Evolutionary conservation across 2,888 invertebrate genomes (phyloP).

Genomic region (Patella pellucida): DNA sequence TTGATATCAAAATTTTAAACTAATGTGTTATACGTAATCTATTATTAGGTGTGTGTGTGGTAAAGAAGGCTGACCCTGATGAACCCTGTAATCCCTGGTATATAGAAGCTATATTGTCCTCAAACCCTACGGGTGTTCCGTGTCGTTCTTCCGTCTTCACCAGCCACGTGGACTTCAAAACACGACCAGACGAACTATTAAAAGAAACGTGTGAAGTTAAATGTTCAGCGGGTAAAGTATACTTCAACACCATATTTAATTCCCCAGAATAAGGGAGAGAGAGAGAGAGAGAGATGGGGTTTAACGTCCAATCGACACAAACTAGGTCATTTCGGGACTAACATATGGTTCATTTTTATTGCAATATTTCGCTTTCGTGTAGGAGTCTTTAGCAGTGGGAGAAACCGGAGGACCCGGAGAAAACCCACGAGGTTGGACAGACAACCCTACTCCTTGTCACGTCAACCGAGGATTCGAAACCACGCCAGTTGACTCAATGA

Average conservation of each 20-base stretch:
- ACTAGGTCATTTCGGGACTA: too few relatives aligned
- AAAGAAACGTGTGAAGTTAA: constrained; percentile 12
- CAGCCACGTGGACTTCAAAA: neutral
- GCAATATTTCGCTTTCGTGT: too few relatives aligned
- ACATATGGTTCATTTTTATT: too few relatives aligned
- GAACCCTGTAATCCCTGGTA: constrained; percentile 12
- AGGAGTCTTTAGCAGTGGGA: too few relatives aligned
- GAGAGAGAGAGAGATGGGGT: too few relatives aligned
- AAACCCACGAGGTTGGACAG: too few relatives aligned
- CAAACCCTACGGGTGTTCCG: constrained; percentile 20
- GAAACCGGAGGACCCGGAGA: too few relatives aligned
- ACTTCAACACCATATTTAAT: neutral
- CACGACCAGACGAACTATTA: constrained; percentile 19
- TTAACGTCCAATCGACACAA: too few relatives aligned
- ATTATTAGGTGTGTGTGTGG: constrained; percentile 17
- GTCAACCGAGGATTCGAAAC: too few relatives aligned
- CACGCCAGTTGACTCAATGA: too few relatives aligned
- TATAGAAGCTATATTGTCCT: constrained; percentile 15
- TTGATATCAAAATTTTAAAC: too few relatives aligned
- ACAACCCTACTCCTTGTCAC: too few relatives aligned
- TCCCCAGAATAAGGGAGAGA: neutral
- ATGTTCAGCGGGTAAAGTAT: constrained; percentile 12
- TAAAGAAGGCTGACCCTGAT: constrained; percentile 13
- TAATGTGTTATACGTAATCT: constrained; percentile 8
- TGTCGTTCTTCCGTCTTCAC: constrained; percentile 25